phyloP scores from a whole-genome alignment of 2,113 vertebrate species.

The Camarhynchus parvulus region DNA sequence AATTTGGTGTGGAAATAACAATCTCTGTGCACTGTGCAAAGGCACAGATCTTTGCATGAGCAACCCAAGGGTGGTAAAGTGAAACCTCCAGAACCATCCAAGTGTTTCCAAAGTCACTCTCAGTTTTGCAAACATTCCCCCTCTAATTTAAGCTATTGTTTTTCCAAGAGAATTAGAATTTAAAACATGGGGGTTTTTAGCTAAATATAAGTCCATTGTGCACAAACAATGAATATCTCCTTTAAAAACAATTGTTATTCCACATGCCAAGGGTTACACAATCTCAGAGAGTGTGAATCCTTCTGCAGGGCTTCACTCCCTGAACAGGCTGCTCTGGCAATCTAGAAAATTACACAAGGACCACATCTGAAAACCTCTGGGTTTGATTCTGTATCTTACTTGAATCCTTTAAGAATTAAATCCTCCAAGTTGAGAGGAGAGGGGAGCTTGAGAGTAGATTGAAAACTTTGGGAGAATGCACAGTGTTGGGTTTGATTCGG shows the following conservation, averaged over 20 bases:
- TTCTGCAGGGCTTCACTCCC: not conserved
- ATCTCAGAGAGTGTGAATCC: not conserved
- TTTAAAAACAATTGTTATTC: constrained; percentile 14
- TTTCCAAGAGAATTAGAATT: constrained; percentile 28
- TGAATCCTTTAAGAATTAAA: not conserved
- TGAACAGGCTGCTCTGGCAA: not conserved
- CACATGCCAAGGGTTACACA: not conserved
- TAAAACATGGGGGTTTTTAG: constrained; percentile 16
- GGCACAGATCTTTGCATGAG: not conserved
- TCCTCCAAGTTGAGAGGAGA: not conserved
- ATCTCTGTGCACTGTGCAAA: not conserved
- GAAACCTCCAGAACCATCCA: not conserved
- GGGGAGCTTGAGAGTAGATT: not conserved
- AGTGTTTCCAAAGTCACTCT: not conserved
- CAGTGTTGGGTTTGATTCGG: not conserved
- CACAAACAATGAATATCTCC: constrained; percentile 42
- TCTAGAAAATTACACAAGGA: not conserved
- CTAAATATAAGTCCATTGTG: constrained; percentile 61
- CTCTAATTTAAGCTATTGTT: constrained; percentile 37
- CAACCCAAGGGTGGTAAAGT: not conserved
- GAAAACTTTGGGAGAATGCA: not conserved
- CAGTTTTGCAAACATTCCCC: constrained; percentile 34
- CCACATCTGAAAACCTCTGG: not conserved
- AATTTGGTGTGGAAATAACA: not conserved
- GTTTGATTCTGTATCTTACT: not conserved